Conservation (phyloP, 2,888 invertebrate species). For the Troides helena region DNA sequence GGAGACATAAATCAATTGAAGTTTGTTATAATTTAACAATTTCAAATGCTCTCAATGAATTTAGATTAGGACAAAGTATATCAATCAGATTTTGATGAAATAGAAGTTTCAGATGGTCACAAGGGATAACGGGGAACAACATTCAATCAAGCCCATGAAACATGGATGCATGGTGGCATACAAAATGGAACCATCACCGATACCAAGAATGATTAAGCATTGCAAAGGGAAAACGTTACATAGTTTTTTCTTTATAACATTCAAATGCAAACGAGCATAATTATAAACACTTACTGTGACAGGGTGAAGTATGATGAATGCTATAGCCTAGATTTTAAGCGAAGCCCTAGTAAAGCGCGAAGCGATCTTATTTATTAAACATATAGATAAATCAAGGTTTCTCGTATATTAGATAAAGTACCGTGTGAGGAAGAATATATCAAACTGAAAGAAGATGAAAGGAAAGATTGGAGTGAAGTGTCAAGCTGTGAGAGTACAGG, state of each 20-base stretch:
- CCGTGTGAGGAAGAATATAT: conserved; percentile 9
- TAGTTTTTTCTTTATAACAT: conserved; percentile 43
- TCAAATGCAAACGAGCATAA: conserved; percentile 37
- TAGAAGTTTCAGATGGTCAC: conserved; percentile 31
- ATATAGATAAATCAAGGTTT: conserved; percentile 1
- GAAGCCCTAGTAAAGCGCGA: conserved; percentile 42
- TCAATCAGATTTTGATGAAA: conserved; percentile 31
- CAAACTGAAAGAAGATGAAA: conserved; percentile 20
- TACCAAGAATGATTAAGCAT: conserved; percentile 80
- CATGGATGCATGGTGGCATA: conserved; percentile 57
- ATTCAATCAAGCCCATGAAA: conserved; percentile 46
- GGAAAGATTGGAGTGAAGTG: conserved; percentile 9
- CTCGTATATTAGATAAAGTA: conserved; percentile 25
- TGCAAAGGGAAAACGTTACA: conserved; percentile 65
- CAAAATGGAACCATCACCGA: conserved; percentile 73
- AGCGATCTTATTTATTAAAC: conserved; percentile 28
- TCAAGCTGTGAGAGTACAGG: conserved; percentile 26
- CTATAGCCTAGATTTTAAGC: conserved; percentile 33
- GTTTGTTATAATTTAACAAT: conserved; percentile 6
- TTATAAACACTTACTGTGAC: conserved; percentile 32
- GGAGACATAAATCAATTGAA: neutral
- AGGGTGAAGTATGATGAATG: conserved; percentile 34
- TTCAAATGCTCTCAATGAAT: conserved; percentile 17
- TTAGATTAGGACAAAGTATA: conserved; percentile 24
- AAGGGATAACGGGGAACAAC: conserved; percentile 35